Conservation (phyloP, 2,888 invertebrate genomes). For the Mythimna lalbum region DNA sequence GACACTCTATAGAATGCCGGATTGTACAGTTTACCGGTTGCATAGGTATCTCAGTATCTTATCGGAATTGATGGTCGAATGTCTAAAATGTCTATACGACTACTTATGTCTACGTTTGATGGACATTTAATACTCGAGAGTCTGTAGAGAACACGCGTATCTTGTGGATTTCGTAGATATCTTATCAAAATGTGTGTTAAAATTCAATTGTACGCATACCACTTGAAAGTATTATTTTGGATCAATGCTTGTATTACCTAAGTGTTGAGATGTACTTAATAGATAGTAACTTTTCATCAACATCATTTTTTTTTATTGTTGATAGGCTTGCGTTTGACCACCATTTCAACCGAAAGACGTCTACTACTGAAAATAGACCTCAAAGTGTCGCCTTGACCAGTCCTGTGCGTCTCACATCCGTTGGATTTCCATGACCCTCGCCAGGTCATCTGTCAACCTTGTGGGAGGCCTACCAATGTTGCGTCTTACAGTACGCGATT, state of each 20-base stretch:
- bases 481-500: too few species aligned
- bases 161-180: slow-evolving; percentile 58
- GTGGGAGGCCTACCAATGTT: too few species aligned
- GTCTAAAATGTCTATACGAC: slow-evolving; percentile 67
- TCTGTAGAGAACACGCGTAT: slow-evolving; percentile 45
- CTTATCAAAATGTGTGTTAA: slow-evolving; percentile 63
- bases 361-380: too few species aligned
- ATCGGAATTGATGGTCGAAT: slow-evolving; percentile 62
- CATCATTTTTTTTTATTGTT: too few species aligned
- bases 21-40: too few species aligned
- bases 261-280: slow-evolving; percentile 24
- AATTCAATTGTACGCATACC: slow-evolving; percentile 48
- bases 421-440: too few species aligned
- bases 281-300: background rate
- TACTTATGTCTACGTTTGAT: slow-evolving; percentile 64
- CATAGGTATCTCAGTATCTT: slow-evolving; percentile 64
- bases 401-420: too few species aligned
- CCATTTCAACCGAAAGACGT: too few species aligned
- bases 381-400: too few species aligned
- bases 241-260: slow-evolving; percentile 22
- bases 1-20: too few species aligned
- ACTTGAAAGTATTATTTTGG: slow-evolving; percentile 27
- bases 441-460: too few species aligned
- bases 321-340: too few species aligned
- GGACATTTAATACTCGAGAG: slow-evolving; percentile 63